A percentile compares a stretch with the other conserved stretches of the same genome.
phyloP scores from a whole-genome alignment of 2,888 invertebrate species.

The Pachliopta kotzebuea region DNA sequence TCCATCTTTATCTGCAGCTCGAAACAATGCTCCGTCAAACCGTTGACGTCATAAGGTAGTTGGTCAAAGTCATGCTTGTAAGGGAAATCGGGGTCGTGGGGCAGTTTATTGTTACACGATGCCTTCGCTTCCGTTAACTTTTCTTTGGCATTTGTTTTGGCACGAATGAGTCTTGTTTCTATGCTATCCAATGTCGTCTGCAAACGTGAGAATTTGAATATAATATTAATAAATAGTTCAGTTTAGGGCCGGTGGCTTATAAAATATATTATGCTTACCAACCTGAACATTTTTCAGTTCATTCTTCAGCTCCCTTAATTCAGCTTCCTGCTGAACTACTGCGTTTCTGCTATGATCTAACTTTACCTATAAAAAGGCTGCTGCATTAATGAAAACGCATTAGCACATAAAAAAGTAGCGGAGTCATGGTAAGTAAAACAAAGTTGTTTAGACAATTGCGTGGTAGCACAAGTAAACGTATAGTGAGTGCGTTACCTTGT shows the following conservation, averaged over 20 bases:
- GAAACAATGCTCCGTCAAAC: conserved; percentile 74
- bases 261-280: conserved; percentile 14
- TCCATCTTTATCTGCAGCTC: conserved; percentile 83
- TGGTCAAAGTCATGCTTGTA: conserved; percentile 72
- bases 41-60: conserved; percentile 74
- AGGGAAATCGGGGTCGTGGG: conserved; percentile 79
- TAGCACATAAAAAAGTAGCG: too few species aligned
- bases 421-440: too few species aligned
- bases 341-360: conserved; percentile 56
- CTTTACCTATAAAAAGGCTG: conserved; percentile 44
- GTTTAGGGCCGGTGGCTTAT: too few species aligned
- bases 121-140: conserved; percentile 77
- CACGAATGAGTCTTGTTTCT: conserved; percentile 44
- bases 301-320: conserved; percentile 50
- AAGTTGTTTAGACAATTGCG: too few species aligned
- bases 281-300: conserved; percentile 52
- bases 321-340: conserved; percentile 55
- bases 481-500: too few species aligned
- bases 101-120: conserved; percentile 77
- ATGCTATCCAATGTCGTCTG: conserved; percentile 64
- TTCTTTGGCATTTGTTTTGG: conserved; percentile 68
- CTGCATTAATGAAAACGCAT: too few species aligned
- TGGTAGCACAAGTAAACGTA: too few species aligned
- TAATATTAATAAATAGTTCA: background rate
- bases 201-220: background rate